phyloP scores from a whole-genome alignment of 2,113 vertebrate species.

The Corynorhinus townsendii region DNA sequence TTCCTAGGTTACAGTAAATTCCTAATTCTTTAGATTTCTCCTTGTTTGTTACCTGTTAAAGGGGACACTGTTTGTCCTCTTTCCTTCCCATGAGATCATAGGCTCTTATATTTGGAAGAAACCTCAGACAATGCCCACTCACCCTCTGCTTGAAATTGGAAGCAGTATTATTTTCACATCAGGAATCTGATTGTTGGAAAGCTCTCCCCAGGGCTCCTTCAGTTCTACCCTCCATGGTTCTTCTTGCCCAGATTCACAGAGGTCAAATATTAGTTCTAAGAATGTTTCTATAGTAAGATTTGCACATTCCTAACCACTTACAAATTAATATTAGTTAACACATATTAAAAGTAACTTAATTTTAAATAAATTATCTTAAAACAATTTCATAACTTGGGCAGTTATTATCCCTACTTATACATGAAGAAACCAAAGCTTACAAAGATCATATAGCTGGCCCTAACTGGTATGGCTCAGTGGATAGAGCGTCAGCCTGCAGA shows the following conservation, averaged over 20 bases:
- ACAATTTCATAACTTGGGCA: background rate
- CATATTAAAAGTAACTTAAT: background rate
- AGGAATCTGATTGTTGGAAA: background rate
- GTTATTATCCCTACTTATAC: background rate
- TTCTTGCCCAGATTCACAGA: background rate
- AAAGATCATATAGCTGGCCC: background rate
- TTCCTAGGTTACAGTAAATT: background rate
- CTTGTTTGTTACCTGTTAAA: background rate
- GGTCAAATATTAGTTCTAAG: background rate
- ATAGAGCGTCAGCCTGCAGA: too few relatives aligned
- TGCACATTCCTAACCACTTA: background rate
- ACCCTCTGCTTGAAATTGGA: background rate
- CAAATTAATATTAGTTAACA: background rate
- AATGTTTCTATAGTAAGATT: background rate
- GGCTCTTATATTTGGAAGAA: background rate
- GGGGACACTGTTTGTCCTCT: background rate
- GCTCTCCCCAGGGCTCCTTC: background rate
- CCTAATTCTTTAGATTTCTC: background rate
- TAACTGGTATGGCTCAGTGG: too few relatives aligned
- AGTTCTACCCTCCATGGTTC: background rate
- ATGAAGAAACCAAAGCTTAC: background rate
- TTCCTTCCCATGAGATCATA: background rate
- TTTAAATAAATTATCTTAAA: background rate
- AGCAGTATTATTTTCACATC: background rate
- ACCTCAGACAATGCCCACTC: background rate